A percentile compares a stretch with the other conserved stretches of the same genome.
phyloP scores from a whole-genome alignment of 2,113 vertebrate genomes.

The Indicator maculatus region DNA sequence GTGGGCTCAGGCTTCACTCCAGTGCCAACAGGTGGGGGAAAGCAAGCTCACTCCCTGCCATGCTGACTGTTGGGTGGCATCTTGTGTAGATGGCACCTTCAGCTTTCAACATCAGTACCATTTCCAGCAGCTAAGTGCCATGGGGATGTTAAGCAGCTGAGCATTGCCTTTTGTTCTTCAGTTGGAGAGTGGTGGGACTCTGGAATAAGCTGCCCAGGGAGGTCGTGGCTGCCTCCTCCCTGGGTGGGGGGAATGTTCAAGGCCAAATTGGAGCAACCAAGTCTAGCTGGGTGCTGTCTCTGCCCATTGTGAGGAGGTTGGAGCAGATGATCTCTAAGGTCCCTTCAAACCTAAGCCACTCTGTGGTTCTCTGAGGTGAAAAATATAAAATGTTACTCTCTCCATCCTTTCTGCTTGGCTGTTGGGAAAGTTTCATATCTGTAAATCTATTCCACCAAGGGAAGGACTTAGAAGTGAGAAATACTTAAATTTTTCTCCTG shows the following conservation, averaged over 20 bases:
- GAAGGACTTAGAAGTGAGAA: neutral
- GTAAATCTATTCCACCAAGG: neutral
- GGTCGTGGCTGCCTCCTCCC: no score
- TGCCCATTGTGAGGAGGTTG: no score
- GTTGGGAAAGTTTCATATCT: neutral
- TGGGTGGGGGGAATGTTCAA: no score
- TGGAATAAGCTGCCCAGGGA: no score
- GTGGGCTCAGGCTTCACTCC: neutral
- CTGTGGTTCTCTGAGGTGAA: neutral
- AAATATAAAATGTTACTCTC: neutral
- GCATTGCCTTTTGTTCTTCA: neutral
- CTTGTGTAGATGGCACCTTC: neutral
- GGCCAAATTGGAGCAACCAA: no score
- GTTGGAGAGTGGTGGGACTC: no score
- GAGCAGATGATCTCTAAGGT: no score
- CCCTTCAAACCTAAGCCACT: no score
- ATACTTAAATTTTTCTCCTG: neutral
- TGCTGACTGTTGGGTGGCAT: neutral
- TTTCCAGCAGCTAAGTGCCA: neutral
- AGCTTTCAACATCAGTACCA: neutral
- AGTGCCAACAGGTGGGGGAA: neutral
- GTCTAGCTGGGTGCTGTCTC: no score
- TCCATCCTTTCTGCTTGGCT: neutral
- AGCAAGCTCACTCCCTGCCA: neutral
- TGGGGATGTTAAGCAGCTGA: neutral